Evolutionary conservation across 2,888 invertebrate species (phyloP).

Genomic region (Steinernema scapterisci): DNA sequence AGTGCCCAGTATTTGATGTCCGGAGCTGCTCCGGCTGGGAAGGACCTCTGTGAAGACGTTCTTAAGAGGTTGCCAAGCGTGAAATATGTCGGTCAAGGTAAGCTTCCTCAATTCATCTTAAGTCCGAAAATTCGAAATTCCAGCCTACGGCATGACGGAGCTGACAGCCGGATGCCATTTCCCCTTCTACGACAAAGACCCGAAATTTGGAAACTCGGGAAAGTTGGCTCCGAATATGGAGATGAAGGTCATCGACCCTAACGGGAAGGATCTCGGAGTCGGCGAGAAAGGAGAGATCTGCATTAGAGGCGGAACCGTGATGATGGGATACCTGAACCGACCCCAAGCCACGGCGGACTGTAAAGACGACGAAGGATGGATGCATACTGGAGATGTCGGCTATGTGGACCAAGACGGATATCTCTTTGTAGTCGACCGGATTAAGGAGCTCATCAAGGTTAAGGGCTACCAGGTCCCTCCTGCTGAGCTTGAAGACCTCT

Average conservation of each 20-base stretch:
- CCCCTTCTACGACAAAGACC: not conserved
- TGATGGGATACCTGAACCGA: slow-evolving; percentile 79
- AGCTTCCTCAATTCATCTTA: not conserved
- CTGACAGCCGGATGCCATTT: not conserved
- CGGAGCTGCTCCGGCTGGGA: slow-evolving; percentile 6
- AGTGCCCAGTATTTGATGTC: not conserved
- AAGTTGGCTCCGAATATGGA: slow-evolving; percentile 38
- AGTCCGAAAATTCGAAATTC: no score
- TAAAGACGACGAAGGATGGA: slow-evolving; percentile 47
- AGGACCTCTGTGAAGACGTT: slow-evolving; percentile 10
- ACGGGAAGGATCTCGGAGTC: slow-evolving; percentile 25
- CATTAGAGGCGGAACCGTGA: slow-evolving; percentile 85
- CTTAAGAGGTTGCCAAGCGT: not conserved
- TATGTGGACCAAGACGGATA: slow-evolving; percentile 39
- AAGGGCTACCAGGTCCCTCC: slow-evolving; percentile 44
- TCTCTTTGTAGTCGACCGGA: slow-evolving; percentile 56
- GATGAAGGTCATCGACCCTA: slow-evolving; percentile 43
- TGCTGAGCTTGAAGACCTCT: slow-evolving; percentile 46
- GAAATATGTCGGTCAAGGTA: not conserved
- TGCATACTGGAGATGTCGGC: slow-evolving; percentile 47
- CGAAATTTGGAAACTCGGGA: slow-evolving; percentile 35
- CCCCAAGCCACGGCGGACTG: slow-evolving; percentile 46
- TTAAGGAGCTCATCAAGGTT: slow-evolving; percentile 62
- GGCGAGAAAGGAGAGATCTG: slow-evolving; percentile 75
- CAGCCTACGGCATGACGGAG: slow-evolving; percentile 14